Conservation (phyloP, 1,140 invertebrate species). For the Micrasema longulum region DNA sequence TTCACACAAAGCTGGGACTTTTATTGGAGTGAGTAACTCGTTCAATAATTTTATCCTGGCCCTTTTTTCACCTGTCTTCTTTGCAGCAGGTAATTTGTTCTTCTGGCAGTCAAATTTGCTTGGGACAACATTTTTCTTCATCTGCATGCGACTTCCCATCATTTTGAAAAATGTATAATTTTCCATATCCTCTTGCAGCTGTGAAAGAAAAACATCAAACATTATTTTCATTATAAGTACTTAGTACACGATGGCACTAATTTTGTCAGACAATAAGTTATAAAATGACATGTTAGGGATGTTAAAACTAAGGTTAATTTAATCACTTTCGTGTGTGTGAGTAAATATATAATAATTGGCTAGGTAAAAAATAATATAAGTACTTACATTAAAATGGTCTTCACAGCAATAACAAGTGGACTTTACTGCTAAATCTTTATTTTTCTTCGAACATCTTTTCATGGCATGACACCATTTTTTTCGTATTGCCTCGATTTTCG, state of each 20-base stretch:
- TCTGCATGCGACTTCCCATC: neutral
- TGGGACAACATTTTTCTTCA: constrained; percentile 4
- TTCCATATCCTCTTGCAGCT: constrained; percentile 2
- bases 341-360: no score
- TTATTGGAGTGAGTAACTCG: no score
- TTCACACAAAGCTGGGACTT: no score
- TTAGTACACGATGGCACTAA: neutral
- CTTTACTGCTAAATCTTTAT: neutral
- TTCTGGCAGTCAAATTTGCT: neutral
- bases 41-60: no score
- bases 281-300: neutral
- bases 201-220: neutral
- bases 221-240: neutral
- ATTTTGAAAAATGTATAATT: neutral
- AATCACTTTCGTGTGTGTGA: no score
- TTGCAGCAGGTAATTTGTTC: no score
- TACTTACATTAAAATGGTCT: constrained; percentile 4
- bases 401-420: neutral
- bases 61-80: neutral
- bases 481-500: neutral
- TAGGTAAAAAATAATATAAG: neutral
- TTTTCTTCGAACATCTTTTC: neutral
- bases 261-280: neutral
- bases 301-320: neutral
- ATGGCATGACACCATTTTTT: constrained; percentile 9